A percentile compares a stretch with the other conserved stretches of the same genome.
Conservation (phyloP, 2,113 vertebrate species). For the Leucopsar rothschildi region DNA sequence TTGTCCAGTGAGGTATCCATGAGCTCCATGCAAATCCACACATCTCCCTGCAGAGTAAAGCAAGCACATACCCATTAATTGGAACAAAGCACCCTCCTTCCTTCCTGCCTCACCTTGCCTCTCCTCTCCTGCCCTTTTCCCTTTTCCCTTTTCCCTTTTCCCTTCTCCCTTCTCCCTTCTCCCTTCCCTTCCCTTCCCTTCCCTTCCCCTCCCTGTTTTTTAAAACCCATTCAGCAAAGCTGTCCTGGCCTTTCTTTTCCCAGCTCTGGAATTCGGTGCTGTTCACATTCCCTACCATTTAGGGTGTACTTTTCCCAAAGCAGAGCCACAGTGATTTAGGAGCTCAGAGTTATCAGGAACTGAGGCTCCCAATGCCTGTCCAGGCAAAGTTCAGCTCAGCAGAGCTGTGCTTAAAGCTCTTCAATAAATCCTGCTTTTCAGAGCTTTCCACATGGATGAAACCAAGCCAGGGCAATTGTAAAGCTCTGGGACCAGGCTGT, state of each 20-base stretch:
- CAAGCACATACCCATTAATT: not conserved
- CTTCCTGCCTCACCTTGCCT: not conserved
- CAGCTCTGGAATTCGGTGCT: not conserved
- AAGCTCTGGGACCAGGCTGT: not conserved
- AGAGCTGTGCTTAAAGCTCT: not conserved
- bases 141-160: not conserved
- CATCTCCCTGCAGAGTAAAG: slow-evolving; percentile 82
- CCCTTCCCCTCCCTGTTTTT: not conserved
- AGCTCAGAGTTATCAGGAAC: not conserved
- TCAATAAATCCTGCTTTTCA: not conserved
- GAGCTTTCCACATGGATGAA: not conserved
- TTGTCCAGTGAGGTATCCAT: slow-evolving; percentile 98
- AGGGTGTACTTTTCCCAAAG: not conserved
- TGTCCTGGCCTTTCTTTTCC: not conserved
- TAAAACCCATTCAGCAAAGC: not conserved
- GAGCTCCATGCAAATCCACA: slow-evolving; percentile 99
- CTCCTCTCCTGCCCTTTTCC: not conserved
- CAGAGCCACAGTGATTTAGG: not conserved
- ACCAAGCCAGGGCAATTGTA: not conserved
- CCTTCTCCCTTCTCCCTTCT: not conserved
- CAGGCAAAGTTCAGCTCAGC: not conserved
- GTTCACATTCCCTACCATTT: not conserved
- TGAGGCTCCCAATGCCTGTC: not conserved
- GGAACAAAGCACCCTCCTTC: not conserved
- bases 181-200: too few relatives aligned